Percentiles rank a stretch among this genome's conserved stretches.
Conservation (phyloP, 2,888 invertebrate genomes). For the Hesperia comma region DNA sequence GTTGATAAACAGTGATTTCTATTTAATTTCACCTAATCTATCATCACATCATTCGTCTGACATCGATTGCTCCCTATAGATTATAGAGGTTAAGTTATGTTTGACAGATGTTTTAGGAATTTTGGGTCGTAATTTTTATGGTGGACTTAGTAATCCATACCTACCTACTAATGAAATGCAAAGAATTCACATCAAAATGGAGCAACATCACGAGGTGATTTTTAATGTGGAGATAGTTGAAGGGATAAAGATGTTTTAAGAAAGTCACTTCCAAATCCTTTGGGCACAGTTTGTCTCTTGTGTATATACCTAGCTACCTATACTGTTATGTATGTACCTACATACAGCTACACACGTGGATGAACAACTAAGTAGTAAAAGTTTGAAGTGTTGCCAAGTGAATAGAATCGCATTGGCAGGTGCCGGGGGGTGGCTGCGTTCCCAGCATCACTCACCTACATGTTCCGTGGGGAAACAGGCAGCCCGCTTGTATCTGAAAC, state of each 20-base stretch:
- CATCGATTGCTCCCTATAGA: conserved; percentile 19
- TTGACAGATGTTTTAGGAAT: not conserved
- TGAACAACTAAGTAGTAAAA: conserved; percentile 11
- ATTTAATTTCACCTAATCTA: conserved; percentile 50
- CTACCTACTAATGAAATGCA: no score
- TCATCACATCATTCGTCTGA: conserved; percentile 37
- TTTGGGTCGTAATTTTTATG: no score
- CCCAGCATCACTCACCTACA: conserved; percentile 55
- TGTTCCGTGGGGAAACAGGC: conserved; percentile 49
- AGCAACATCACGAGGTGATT: no score
- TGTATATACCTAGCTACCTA: not conserved
- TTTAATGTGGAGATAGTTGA: no score
- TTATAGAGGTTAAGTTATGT: conserved; percentile 38
- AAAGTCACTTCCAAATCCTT: no score
- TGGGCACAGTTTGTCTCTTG: no score
- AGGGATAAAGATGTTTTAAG: no score
- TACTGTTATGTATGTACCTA: not conserved
- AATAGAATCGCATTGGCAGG: conserved; percentile 20
- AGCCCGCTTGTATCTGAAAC: conserved; percentile 46
- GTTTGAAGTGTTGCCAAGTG: conserved; percentile 30
- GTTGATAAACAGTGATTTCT: conserved; percentile 47
- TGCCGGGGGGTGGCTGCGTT: conserved; percentile 13
- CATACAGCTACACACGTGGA: not conserved
- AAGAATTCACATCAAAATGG: no score
- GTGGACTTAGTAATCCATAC: no score